phyloP scores from a whole-genome alignment of 2,797 vertebrate species.

The Neosalanx taihuensis region DNA sequence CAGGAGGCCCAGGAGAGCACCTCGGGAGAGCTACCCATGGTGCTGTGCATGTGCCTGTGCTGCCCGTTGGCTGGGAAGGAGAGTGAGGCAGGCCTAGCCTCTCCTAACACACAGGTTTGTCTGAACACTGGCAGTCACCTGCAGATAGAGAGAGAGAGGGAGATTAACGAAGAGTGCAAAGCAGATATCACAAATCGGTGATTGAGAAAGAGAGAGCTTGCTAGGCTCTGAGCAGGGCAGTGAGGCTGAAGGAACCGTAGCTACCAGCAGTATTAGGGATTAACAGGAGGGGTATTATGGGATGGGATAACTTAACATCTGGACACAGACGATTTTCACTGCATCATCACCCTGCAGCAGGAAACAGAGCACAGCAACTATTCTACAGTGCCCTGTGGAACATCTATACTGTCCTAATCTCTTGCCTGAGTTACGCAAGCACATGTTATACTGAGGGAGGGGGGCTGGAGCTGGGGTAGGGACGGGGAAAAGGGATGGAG shows the following conservation, averaged over 20 bases:
- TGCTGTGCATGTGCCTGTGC: conserved; percentile 85
- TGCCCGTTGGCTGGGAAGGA: conserved; percentile 40
- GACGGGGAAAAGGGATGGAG: background rate
- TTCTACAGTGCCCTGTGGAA: conserved; percentile 28
- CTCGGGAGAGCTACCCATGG: conserved; percentile 95
- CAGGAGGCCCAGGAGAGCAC: conserved; percentile 90
- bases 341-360: background rate
- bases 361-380: conserved; percentile 23
- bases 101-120: conserved; percentile 50
- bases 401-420: conserved; percentile 26
- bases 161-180: background rate
- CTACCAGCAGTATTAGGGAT: conserved; percentile 25
- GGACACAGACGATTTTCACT: background rate
- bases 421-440: conserved; percentile 28
- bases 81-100: background rate
- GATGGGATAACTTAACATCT: conserved; percentile 38
- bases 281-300: conserved; percentile 32
- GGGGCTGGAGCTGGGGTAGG: background rate
- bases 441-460: background rate
- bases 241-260: no score
- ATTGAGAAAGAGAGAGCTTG: conserved; percentile 6
- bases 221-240: conserved; percentile 19
- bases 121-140: conserved; percentile 65
- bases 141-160: conserved; percentile 27
- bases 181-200: background rate